A percentile compares a stretch with the other conserved stretches of the same genome.
Evolutionary conservation across 1,140 invertebrate genomes (phyloP).

Genomic region (Caenorhabditis remanei): DNA sequence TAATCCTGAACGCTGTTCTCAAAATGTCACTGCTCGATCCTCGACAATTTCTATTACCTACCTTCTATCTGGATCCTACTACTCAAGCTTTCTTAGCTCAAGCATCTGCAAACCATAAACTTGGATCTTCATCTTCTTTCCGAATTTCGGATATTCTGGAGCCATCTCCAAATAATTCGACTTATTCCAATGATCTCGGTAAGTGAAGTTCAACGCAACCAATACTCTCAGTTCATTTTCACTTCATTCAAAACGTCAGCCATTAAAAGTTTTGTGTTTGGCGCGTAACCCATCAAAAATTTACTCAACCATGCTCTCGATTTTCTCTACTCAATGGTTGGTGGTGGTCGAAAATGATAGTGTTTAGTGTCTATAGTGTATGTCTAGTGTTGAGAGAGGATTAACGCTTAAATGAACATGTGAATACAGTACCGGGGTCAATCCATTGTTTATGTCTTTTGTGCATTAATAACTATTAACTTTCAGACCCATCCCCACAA

Average conservation of each 20-base stretch:
- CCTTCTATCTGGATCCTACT: constrained; percentile 49
- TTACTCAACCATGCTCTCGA: constrained; percentile 46
- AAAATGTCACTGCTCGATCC: constrained; percentile 53
- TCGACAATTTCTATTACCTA: constrained; percentile 39
- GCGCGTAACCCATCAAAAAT: constrained; percentile 48
- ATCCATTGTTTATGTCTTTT: constrained; percentile 28
- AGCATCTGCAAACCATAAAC: not conserved
- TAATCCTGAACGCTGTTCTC: not conserved
- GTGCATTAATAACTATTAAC: constrained; percentile 33
- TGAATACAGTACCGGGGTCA: constrained; percentile 29
- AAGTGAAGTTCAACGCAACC: not conserved
- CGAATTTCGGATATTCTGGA: constrained; percentile 50
- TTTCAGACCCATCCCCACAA: constrained; percentile 33
- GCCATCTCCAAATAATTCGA: constrained; percentile 9
- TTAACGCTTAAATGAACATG: constrained; percentile 45
- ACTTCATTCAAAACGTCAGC: not conserved
- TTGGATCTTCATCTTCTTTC: constrained; percentile 26
- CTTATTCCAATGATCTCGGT: constrained; percentile 16
- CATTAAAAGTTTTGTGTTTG: constrained; percentile 39
- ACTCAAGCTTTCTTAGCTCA: constrained; percentile 19
- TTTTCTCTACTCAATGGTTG: constrained; percentile 20
- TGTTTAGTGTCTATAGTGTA: constrained; percentile 1
- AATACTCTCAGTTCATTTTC: not conserved
- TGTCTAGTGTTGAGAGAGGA: not conserved
- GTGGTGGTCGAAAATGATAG: constrained; percentile 25